Conservation (phyloP, 2,797 vertebrate genomes). For the Ficedula albicollis region DNA sequence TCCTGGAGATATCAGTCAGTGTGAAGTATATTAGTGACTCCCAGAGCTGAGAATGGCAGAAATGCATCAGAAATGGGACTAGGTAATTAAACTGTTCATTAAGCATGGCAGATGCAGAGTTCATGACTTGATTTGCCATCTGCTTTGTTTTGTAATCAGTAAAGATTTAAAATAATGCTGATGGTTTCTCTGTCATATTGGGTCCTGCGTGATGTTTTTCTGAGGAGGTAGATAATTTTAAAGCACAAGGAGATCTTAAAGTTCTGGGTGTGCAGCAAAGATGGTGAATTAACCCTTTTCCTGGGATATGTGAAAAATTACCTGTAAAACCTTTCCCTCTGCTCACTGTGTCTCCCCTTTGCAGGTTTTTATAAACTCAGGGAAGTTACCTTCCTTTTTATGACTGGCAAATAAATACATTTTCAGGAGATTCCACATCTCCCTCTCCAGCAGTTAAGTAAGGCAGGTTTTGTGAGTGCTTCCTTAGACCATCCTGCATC, state of each 20-base stretch:
- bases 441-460: neutral
- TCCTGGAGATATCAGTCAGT: constrained; percentile 43
- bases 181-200: neutral
- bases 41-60: neutral
- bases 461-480: neutral
- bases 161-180: constrained; percentile 39
- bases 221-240: neutral
- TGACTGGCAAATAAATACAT: neutral
- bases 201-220: neutral
- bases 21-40: constrained; percentile 18
- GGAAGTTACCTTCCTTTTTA: neutral
- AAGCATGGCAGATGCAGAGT: constrained; percentile 48
- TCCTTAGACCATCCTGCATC: neutral
- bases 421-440: neutral
- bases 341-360: neutral
- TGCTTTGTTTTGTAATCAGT: constrained; percentile 41
- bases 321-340: neutral
- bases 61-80: constrained; percentile 18
- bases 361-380: neutral
- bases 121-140: constrained; percentile 21
- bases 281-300: neutral
- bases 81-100: constrained; percentile 58
- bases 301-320: neutral
- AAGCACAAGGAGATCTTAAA: neutral
- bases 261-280: neutral